Percentiles rank a stretch among this genome's conserved stretches.
Conservation (phyloP, 2,113 vertebrate genomes). For the Indri indri region DNA sequence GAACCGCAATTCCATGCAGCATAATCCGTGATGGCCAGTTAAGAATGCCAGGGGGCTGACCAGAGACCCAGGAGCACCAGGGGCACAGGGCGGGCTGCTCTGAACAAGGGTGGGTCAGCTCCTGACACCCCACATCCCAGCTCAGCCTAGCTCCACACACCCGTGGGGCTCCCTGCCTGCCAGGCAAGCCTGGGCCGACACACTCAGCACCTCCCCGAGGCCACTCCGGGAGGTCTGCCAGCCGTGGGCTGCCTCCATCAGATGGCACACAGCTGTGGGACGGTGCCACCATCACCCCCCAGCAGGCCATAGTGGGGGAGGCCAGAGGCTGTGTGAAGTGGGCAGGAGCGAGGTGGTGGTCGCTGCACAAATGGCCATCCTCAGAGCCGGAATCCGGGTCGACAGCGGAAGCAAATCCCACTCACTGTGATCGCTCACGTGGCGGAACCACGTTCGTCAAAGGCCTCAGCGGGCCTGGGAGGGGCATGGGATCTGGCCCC, state of each 20-base stretch:
- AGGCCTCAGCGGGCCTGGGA: background rate
- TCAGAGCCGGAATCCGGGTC: background rate
- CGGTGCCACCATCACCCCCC: background rate
- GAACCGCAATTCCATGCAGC: background rate
- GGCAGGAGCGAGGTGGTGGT: background rate
- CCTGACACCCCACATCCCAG: background rate
- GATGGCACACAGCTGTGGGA: background rate
- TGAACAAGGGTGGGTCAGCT: background rate
- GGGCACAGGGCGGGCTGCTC: background rate
- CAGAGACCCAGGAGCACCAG: background rate
- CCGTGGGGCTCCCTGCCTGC: background rate
- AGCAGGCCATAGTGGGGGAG: background rate
- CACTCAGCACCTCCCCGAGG: background rate
- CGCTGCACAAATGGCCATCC: background rate
- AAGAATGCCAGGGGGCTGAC: background rate
- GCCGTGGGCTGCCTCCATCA: too few species aligned
- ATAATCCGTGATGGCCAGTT: background rate
- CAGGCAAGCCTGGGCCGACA: background rate
- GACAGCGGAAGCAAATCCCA: background rate
- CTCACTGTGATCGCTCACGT: background rate
- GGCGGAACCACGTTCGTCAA: background rate
- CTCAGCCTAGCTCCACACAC: background rate
- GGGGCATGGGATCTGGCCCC: background rate
- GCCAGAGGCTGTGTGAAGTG: background rate
- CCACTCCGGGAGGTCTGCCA: background rate